phyloP scores from a whole-genome alignment of 2,888 invertebrate genomes.

The Sinohyriopsis cumingii region DNA sequence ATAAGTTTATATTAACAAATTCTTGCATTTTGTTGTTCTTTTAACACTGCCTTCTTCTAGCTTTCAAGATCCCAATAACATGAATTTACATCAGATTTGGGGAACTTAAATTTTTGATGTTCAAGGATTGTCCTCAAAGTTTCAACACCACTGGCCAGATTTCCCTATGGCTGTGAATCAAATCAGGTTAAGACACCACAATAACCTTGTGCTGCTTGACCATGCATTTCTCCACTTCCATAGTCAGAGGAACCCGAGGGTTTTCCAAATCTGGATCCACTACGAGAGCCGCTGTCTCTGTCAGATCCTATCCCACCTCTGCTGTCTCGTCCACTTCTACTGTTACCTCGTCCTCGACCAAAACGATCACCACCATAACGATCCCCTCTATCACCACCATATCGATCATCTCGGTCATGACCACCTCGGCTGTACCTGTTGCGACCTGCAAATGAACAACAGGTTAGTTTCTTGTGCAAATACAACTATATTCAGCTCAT shows the following conservation, averaged over 20 bases:
- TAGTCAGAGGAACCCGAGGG: constrained; percentile 9
- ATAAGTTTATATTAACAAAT: no score
- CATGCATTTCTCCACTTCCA: constrained; percentile 15
- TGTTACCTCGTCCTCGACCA: constrained; percentile 25
- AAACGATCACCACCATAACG: constrained; percentile 16
- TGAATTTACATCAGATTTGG: no score
- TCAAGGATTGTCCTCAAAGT: no score
- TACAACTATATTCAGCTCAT: constrained; percentile 21
- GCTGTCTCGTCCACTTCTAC: constrained; percentile 13
- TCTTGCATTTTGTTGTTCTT: no score
- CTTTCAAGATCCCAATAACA: no score
- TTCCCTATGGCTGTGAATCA: neutral
- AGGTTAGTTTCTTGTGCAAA: neutral
- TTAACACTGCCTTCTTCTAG: no score
- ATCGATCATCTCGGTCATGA: constrained; percentile 13
- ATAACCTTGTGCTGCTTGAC: constrained; percentile 7
- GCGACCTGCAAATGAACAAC: constrained; percentile 15
- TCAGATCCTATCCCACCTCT: constrained; percentile 9
- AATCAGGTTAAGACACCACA: neutral
- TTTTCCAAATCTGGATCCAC: neutral
- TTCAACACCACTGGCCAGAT: neutral
- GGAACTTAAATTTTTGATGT: no score
- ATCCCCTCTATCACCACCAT: constrained; percentile 17
- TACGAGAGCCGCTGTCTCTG: neutral
- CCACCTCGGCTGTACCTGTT: constrained; percentile 19